These are phyloP conservation scores for Encarsia formosa DNA, from an alignment of 2,888 invertebrate genomes.

Conservation along the genomic window DNA sequence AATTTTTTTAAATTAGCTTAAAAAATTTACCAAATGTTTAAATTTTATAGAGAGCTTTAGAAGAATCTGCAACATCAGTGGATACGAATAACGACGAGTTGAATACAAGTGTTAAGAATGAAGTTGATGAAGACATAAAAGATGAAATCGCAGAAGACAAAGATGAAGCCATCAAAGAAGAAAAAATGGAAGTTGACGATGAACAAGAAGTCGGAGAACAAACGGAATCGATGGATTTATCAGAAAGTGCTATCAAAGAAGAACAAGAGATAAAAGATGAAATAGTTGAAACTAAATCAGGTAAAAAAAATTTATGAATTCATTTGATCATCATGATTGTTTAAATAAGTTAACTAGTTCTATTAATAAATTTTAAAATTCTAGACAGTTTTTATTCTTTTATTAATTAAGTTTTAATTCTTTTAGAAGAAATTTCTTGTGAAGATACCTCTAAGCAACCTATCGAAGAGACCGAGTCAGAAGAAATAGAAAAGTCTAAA, in stretches of 20 bases:
- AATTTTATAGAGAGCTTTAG: constrained; percentile 32
- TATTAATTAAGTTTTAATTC: background rate
- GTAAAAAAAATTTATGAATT: too few species aligned
- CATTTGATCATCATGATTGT: too few species aligned
- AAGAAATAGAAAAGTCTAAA: background rate
- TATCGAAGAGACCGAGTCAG: too few species aligned
- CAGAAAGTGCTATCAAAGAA: constrained; percentile 57
- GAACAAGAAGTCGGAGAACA: constrained; percentile 19
- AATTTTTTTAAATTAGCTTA: constrained; percentile 1
- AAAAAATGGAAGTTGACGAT: constrained; percentile 30
- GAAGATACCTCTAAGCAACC: too few species aligned
- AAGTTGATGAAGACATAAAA: background rate
- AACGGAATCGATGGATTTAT: constrained; percentile 41
- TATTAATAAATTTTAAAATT: too few species aligned
- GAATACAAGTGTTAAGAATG: constrained; percentile 26
- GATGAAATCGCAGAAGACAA: constrained; percentile 5
- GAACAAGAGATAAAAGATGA: background rate
- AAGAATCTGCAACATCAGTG: constrained; percentile 31
- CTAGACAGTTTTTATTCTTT: too few species aligned
- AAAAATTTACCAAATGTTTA: background rate
- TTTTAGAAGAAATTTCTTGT: constrained; percentile 6
- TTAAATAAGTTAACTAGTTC: too few species aligned
- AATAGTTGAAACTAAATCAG: too few species aligned
- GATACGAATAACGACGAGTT: constrained; percentile 14
- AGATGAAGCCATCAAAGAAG: background rate